Conservation (phyloP, 2,113 vertebrate genomes). For the Planiliza haematocheilus region DNA sequence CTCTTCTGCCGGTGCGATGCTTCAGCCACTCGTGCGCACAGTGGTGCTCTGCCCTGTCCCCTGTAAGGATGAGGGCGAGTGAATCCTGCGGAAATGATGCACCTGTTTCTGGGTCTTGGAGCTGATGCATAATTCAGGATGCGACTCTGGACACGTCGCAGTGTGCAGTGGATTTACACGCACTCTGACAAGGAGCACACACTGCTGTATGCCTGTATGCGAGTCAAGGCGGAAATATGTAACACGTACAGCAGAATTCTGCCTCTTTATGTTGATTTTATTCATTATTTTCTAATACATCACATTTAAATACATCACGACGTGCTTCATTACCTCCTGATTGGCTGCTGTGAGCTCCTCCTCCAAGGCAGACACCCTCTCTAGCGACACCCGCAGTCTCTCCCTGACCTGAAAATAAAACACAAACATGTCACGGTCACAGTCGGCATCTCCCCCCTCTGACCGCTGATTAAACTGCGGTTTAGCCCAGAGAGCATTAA, state of each 20-base stretch:
- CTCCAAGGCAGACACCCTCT: constrained; percentile 96
- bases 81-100: not conserved
- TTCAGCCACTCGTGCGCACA: constrained; percentile 3
- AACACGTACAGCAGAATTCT: not conserved
- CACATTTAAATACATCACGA: not conserved
- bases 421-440: not conserved
- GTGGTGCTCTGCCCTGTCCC: too few relatives aligned
- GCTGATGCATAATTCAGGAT: constrained; percentile 15
- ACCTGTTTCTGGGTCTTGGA: constrained; percentile 8
- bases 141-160: not conserved
- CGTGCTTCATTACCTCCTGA: constrained; percentile 91
- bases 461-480: not conserved
- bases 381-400: constrained; percentile 96
- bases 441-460: too few relatives aligned
- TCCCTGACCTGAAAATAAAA: constrained; percentile 74
- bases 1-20: constrained; percentile 15
- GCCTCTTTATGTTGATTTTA: not conserved
- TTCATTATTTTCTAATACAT: too few relatives aligned
- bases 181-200: not conserved
- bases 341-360: constrained; percentile 96
- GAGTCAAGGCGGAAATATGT: too few relatives aligned
- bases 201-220: not conserved
- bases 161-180: constrained; percentile 3
- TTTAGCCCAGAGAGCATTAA: constrained; percentile 12
- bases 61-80: not conserved